These are phyloP conservation scores for Hypselothyrea guttata DNA, from an alignment of 2,888 invertebrate species.

Conservation along the genomic window DNA sequence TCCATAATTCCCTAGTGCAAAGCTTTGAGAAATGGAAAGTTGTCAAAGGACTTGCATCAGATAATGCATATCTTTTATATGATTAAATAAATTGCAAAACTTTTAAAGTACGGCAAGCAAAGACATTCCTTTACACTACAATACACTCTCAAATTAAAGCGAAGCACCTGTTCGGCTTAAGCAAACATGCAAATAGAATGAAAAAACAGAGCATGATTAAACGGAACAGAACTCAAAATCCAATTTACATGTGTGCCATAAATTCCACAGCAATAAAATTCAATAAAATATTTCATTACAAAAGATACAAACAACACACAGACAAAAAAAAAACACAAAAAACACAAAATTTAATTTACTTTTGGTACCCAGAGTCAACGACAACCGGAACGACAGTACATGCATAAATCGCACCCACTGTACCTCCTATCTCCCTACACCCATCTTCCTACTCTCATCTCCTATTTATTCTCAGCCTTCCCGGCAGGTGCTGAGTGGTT, in stretches of 20 bases:
- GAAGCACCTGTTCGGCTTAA: constrained; percentile 10
- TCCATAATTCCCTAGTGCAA: constrained; percentile 8
- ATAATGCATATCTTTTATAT: no score
- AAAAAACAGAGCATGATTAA: constrained; percentile 4
- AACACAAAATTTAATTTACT: constrained; percentile 66
- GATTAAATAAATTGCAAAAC: no score
- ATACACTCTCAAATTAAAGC: constrained; percentile 15
- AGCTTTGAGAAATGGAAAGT: neutral
- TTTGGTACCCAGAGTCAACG: constrained; percentile 44
- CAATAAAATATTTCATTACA: constrained; percentile 59
- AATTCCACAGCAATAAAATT: constrained; percentile 57
- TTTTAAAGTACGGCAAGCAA: neutral
- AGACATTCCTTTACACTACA: constrained; percentile 21
- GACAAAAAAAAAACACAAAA: no score
- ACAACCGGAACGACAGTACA: constrained; percentile 7
- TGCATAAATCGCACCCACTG: constrained; percentile 53
- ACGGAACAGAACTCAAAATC: constrained; percentile 23
- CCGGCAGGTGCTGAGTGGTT: constrained; percentile 26
- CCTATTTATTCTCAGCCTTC: neutral
- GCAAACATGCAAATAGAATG: neutral
- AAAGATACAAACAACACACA: constrained; percentile 51
- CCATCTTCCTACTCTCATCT: neutral
- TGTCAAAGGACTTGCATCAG: no score
- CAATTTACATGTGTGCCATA: constrained; percentile 55
- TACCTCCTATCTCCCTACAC: neutral